These are phyloP conservation scores for Aegypius monachus DNA, from an alignment of 2,113 vertebrate genomes.

Conservation along the genomic window DNA sequence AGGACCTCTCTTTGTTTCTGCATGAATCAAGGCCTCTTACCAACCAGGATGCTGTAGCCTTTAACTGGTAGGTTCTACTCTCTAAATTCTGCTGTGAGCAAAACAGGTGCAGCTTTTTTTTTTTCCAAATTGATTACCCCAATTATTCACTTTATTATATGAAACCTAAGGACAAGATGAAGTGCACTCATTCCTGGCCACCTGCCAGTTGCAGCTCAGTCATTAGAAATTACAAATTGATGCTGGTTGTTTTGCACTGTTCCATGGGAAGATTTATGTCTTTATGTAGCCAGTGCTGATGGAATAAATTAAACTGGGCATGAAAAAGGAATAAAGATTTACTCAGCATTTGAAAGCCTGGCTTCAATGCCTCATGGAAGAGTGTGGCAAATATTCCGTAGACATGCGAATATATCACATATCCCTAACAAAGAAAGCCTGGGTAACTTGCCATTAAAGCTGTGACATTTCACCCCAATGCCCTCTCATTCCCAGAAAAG, in stretches of 20 bases:
- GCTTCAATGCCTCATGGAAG: conserved; percentile 1
- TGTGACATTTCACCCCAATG: neutral
- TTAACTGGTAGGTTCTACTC: neutral
- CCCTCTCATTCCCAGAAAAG: neutral
- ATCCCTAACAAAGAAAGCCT: neutral
- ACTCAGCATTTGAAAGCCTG: conserved; percentile 19
- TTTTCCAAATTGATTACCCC: neutral
- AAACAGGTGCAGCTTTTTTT: conserved; percentile 21
- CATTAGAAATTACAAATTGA: conserved; percentile 54
- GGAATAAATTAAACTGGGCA: conserved; percentile 45
- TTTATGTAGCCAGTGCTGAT: conserved; percentile 29
- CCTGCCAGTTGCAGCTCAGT: conserved; percentile 17
- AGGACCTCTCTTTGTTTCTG: neutral
- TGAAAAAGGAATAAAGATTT: conserved; percentile 50
- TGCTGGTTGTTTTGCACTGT: conserved; percentile 19
- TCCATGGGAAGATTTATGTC: conserved; percentile 45
- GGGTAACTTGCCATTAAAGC: conserved; percentile 3
- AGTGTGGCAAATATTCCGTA: neutral
- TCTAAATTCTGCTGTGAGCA: neutral
- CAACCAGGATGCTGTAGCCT: neutral
- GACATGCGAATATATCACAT: conserved; percentile 14
- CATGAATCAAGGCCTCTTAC: neutral
- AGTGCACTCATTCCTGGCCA: conserved; percentile 13
- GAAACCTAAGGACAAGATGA: conserved; percentile 43
- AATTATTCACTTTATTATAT: conserved; percentile 38